These are phyloP conservation scores for Dasyornis broadbenti DNA, from an alignment of 2,113 vertebrate genomes.

Conservation along the genomic window DNA sequence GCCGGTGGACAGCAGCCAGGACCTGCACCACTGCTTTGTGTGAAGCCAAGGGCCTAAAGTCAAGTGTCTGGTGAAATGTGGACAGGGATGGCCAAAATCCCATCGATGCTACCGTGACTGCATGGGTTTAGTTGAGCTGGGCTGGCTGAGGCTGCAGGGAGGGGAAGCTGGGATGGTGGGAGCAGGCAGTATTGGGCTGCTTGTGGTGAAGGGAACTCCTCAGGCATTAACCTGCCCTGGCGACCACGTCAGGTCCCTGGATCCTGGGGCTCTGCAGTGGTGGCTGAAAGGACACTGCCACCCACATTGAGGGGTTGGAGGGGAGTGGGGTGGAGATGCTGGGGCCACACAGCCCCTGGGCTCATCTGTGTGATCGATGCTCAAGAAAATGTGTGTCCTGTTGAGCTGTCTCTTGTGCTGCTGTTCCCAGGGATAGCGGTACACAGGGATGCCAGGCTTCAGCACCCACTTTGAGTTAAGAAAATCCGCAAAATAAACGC, in stretches of 20 bases:
- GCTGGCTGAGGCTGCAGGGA: not conserved
- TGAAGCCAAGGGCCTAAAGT: not conserved
- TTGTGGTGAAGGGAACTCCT: accelerated
- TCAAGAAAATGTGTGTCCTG: not conserved
- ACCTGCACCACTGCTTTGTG: accelerated
- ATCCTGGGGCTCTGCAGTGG: not conserved
- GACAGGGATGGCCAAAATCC: not conserved
- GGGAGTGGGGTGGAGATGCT: not conserved
- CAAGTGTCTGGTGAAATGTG: not conserved
- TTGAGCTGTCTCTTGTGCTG: not conserved
- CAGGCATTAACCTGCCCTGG: not conserved
- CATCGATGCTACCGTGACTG: accelerated
- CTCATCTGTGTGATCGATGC: not conserved
- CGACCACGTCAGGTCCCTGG: not conserved
- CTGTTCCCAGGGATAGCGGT: not conserved
- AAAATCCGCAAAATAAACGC: not conserved
- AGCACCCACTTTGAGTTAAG: not conserved
- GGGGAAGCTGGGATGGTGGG: not conserved
- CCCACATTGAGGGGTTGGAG: not conserved
- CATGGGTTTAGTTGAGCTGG: not conserved
- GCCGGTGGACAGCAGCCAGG: not conserved
- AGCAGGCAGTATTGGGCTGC: not conserved
- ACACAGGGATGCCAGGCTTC: not conserved
- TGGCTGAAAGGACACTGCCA: not conserved
- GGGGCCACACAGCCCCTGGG: not conserved